These are phyloP conservation scores for Amphiprion ocellaris DNA, from an alignment of 2,113 vertebrate genomes.

Conservation along the genomic window DNA sequence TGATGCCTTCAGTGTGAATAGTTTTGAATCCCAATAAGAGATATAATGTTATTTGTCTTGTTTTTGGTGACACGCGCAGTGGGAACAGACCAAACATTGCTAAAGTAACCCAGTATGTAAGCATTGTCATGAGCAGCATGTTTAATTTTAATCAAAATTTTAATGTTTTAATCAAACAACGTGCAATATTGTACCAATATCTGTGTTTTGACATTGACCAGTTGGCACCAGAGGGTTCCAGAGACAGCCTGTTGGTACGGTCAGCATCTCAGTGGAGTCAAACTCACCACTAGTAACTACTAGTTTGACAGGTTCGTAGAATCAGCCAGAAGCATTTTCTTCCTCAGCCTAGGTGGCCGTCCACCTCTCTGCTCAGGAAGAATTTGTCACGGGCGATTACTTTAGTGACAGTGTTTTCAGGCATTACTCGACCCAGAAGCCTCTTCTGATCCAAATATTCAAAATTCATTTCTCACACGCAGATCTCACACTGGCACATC, in stretches of 20 bases:
- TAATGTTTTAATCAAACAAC: too few species aligned
- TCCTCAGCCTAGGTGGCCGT: conserved; percentile 43
- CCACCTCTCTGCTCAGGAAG: conserved; percentile 31
- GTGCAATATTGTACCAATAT: too few species aligned
- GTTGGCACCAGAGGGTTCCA: conserved; percentile 41
- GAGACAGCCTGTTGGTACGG: conserved; percentile 49
- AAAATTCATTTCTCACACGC: conserved; percentile 65
- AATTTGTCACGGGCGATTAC: conserved; percentile 70
- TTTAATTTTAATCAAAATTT: too few species aligned
- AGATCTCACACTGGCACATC: conserved; percentile 51
- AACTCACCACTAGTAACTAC: conserved; percentile 59
- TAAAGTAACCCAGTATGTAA: too few species aligned
- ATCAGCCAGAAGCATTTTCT: conserved; percentile 42
- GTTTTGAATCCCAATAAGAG: too few species aligned
- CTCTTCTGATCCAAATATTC: conserved; percentile 70
- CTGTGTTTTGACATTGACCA: conserved; percentile 44
- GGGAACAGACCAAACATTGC: too few species aligned
- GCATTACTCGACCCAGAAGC: conserved; percentile 56
- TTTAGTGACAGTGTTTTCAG: conserved; percentile 67
- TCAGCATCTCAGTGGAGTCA: conserved; percentile 45
- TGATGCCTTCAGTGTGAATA: too few species aligned
- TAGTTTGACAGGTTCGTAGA: conserved; percentile 62
- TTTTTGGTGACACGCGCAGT: too few species aligned
- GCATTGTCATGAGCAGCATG: too few species aligned
- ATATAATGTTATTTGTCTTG: too few species aligned